A percentile compares a stretch with the other conserved stretches of the same genome.
Conservation (phyloP, 2,113 vertebrate species). For the Pangasianodon hypophthalmus region DNA sequence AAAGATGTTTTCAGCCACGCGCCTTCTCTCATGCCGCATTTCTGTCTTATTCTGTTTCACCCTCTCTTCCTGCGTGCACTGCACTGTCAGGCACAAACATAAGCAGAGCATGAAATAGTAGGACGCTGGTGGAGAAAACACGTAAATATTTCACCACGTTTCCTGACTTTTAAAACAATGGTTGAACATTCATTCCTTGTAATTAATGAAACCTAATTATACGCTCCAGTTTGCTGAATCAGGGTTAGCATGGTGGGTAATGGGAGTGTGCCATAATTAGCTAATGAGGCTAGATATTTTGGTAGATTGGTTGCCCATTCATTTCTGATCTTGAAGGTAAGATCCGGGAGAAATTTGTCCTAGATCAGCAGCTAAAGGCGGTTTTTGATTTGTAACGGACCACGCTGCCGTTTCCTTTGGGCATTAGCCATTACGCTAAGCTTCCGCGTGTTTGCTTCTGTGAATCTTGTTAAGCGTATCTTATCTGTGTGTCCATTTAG, state of each 20-base stretch:
- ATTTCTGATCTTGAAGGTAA: background rate
- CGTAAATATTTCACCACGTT: constrained; percentile 53
- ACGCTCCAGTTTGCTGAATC: constrained; percentile 38
- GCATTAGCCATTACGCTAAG: background rate
- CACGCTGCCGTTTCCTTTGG: background rate
- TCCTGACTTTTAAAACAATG: constrained; percentile 33
- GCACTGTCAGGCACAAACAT: constrained; percentile 35
- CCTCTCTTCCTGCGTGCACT: background rate
- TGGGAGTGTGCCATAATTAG: constrained; percentile 41
- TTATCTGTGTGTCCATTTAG: background rate
- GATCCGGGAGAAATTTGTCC: background rate
- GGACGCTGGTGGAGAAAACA: constrained; percentile 42
- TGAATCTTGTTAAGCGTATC: background rate
- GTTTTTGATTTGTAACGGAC: background rate
- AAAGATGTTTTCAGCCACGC: constrained; percentile 10
- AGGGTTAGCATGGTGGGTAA: constrained; percentile 27
- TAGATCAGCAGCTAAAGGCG: background rate
- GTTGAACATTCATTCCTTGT: constrained; percentile 38
- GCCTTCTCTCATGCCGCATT: background rate
- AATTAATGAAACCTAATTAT: constrained; percentile 53
- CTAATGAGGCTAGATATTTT: constrained; percentile 26
- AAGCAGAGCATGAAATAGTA: constrained; percentile 45
- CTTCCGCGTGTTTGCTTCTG: background rate
- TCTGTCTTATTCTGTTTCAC: constrained; percentile 1
- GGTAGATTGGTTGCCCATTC: background rate